Percentiles rank a stretch among this genome's conserved stretches.
Evolutionary conservation across 2,888 invertebrate species (phyloP).

Genomic region (Morpho helenor): DNA sequence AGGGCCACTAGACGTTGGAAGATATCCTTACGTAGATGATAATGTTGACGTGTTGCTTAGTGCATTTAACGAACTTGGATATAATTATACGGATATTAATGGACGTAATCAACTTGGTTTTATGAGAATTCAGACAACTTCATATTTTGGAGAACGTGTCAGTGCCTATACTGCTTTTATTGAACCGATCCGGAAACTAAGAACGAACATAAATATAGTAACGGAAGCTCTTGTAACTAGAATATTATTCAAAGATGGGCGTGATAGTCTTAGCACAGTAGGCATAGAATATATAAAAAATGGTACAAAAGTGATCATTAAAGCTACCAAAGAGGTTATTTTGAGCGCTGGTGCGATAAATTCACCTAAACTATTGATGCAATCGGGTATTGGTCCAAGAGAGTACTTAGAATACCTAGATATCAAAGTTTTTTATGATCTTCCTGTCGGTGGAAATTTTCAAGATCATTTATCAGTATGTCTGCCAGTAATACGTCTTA

Average conservation of each 20-base stretch:
- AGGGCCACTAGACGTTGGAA: slow-evolving; percentile 66
- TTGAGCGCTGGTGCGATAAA: slow-evolving; percentile 67
- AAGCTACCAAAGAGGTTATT: slow-evolving; percentile 58
- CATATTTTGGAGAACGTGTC: slow-evolving; percentile 68
- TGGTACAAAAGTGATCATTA: slow-evolving; percentile 54
- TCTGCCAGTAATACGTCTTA: slow-evolving; percentile 60
- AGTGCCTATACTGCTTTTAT: slow-evolving; percentile 67
- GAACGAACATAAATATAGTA: slow-evolving; percentile 55
- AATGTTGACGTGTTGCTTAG: slow-evolving; percentile 65
- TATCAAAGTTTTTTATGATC: slow-evolving; percentile 50
- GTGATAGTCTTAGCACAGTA: slow-evolving; percentile 41
- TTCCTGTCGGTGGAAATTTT: slow-evolving; percentile 67
- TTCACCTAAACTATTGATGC: slow-evolving; percentile 66
- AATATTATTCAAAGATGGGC: slow-evolving; percentile 47
- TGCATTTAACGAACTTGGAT: slow-evolving; percentile 64
- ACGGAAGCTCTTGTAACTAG: slow-evolving; percentile 66
- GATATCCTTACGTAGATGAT: slow-evolving; percentile 65
- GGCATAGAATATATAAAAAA: slow-evolving; percentile 64
- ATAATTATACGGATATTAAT: slow-evolving; percentile 68
- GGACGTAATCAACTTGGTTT: slow-evolving; percentile 67
- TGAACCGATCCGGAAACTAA: slow-evolving; percentile 59
- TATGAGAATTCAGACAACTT: slow-evolving; percentile 68
- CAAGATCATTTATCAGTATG: slow-evolving; percentile 71
- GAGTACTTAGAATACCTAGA: slow-evolving; percentile 69
- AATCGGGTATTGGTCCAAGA: slow-evolving; percentile 66